A percentile compares a stretch with the other conserved stretches of the same genome.
Conservation (phyloP, 1,140 invertebrate genomes). For the Pseudomyrmex dendroicus region DNA sequence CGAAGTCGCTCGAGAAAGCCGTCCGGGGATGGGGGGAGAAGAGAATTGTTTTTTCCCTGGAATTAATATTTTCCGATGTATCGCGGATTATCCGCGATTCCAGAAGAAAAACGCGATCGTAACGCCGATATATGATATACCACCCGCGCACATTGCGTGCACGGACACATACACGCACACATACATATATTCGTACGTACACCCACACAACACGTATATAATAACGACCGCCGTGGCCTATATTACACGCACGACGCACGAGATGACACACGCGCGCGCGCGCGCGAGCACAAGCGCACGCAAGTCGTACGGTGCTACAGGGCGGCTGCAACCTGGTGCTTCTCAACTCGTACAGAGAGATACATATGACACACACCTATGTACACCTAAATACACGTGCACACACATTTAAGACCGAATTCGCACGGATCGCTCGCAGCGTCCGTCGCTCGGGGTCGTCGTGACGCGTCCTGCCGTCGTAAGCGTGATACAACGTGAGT, state of each 20-base stretch:
- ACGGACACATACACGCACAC: constrained; percentile 27
- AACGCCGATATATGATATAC: constrained; percentile 27
- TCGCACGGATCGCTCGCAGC: constrained; percentile 63
- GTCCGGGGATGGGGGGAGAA: constrained; percentile 10
- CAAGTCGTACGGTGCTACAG: constrained; percentile 40
- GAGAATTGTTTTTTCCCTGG: constrained; percentile 37
- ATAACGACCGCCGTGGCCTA: constrained; percentile 71
- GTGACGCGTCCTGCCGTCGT: constrained; percentile 70
- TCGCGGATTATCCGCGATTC: constrained; percentile 12
- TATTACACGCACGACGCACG: constrained; percentile 56
- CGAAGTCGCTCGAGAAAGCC: constrained; percentile 43
- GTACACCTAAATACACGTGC: constrained; percentile 21
- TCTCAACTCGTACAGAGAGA: constrained; percentile 26
- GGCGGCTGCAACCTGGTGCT: constrained; percentile 28
- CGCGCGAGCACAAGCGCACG: constrained; percentile 18
- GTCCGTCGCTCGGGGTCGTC: constrained; percentile 67
- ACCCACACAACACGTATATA: constrained; percentile 34
- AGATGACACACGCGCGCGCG: constrained; percentile 20
- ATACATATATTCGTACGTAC: constrained; percentile 16
- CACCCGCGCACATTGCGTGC: background rate
- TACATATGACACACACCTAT: constrained; percentile 11
- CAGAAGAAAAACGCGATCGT: constrained; percentile 38
- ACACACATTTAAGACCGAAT: constrained; percentile 42
- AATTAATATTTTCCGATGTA: background rate
- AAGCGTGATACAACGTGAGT: constrained; percentile 58